Conservation (phyloP, 2,888 invertebrate genomes). For the Eilema sororculum region DNA sequence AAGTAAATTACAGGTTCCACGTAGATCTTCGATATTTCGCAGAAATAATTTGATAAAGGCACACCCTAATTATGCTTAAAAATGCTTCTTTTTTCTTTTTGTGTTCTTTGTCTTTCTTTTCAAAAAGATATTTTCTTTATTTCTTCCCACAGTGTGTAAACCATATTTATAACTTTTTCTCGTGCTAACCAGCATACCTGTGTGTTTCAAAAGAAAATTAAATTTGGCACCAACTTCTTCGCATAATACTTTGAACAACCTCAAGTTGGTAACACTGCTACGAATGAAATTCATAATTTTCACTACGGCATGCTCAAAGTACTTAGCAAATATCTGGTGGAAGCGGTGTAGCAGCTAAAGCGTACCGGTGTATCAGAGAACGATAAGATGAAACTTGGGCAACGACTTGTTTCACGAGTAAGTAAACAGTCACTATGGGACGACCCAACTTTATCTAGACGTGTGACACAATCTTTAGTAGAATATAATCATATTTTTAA, state of each 20-base stretch:
- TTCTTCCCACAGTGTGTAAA: neutral
- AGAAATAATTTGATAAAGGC: too few species aligned
- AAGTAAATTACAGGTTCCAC: too few species aligned
- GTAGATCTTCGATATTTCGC: neutral
- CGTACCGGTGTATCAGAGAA: neutral
- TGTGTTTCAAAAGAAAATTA: neutral
- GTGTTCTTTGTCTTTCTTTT: neutral
- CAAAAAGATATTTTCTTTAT: neutral
- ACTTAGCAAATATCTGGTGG: neutral
- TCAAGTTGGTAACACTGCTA: neutral
- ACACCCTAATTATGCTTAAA: too few species aligned
- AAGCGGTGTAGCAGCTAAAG: neutral
- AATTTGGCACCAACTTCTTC: conserved; percentile 6
- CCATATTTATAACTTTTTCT: neutral
- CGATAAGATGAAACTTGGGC: neutral
- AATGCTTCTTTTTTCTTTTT: neutral
- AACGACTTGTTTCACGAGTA: conserved; percentile 1
- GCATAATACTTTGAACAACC: neutral
- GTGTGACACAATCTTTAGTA: too few species aligned
- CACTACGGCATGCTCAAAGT: neutral
- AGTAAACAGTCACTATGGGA: neutral
- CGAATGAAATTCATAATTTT: neutral
- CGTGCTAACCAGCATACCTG: neutral
- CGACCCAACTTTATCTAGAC: neutral
- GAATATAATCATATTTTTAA: too few species aligned